Evolutionary conservation across 2,888 invertebrate species (phyloP).

Genomic region (Mythimna impura): DNA sequence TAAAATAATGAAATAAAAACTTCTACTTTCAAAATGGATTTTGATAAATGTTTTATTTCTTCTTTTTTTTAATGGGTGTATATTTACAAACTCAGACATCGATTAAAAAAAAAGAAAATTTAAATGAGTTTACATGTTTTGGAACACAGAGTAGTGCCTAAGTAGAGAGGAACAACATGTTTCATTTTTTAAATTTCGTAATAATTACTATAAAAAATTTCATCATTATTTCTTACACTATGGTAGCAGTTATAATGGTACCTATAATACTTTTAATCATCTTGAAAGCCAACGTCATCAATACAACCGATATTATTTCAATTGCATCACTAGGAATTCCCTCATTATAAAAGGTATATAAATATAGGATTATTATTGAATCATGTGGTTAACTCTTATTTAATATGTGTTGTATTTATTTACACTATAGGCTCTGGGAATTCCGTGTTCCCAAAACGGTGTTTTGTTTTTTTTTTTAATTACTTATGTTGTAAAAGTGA

Average conservation of each 20-base stretch:
- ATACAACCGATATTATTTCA: neutral
- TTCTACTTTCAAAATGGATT: no score
- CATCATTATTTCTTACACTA: neutral
- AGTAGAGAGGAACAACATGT: no score
- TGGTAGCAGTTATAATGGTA: neutral
- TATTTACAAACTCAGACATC: no score
- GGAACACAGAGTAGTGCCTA: no score
- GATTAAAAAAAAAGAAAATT: no score
- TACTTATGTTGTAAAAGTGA: neutral
- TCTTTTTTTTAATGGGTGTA: no score
- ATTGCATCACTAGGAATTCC: slow-evolving; percentile 56
- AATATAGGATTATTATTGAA: slow-evolving; percentile 11
- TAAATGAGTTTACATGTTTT: no score
- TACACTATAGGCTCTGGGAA: slow-evolving; percentile 28
- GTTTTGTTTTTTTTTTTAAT: neutral
- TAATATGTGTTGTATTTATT: slow-evolving; percentile 23
- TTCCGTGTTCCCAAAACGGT: slow-evolving; percentile 19
- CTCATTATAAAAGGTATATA: slow-evolving; percentile 22
- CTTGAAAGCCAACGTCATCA: slow-evolving; percentile 17
- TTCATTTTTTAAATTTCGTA: neutral
- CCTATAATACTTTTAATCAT: neutral
- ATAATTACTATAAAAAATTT: neutral
- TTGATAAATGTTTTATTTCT: no score
- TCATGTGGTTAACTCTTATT: slow-evolving; percentile 33
- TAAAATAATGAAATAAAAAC: no score